Percentiles rank a stretch among this genome's conserved stretches.
phyloP scores from a whole-genome alignment of 2,888 invertebrate species.

The Latrodectus elegans region DNA sequence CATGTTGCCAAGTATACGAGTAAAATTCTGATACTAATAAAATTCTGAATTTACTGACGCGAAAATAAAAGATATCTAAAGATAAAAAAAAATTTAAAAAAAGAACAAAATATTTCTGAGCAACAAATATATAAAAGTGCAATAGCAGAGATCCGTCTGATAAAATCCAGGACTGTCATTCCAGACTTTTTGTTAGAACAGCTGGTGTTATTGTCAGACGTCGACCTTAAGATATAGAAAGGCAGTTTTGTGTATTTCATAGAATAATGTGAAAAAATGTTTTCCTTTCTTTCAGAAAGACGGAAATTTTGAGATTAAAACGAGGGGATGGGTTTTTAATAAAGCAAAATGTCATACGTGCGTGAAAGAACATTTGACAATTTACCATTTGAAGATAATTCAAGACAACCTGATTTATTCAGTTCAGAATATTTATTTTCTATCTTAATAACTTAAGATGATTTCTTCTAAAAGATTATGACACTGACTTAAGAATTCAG shows the following conservation, averaged over 20 bases:
- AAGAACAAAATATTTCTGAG: slow-evolving; percentile 17
- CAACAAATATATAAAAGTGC: slow-evolving; percentile 43
- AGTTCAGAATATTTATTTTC: no score
- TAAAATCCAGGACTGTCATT: slow-evolving; percentile 39
- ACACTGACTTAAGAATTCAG: no score
- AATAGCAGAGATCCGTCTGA: slow-evolving; percentile 46
- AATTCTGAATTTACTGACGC: not conserved
- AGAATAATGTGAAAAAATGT: not conserved
- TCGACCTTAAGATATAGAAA: slow-evolving; percentile 29
- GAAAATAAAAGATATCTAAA: not conserved
- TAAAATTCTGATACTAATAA: not conserved
- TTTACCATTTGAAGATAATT: no score
- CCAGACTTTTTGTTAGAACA: slow-evolving; percentile 50
- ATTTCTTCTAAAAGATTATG: no score
- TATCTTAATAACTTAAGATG: no score
- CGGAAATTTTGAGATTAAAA: not conserved
- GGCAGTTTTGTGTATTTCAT: slow-evolving; percentile 36
- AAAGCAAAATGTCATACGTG: no score
- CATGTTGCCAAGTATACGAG: not conserved
- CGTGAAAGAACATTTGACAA: no score
- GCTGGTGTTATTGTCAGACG: slow-evolving; percentile 55
- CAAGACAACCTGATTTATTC: no score
- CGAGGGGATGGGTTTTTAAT: no score
- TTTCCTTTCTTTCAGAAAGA: slow-evolving; percentile 9
- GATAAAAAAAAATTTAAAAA: not conserved